Evolutionary conservation across 2,113 vertebrate species (phyloP).

Genomic region (Neolamprologus falcicula): DNA sequence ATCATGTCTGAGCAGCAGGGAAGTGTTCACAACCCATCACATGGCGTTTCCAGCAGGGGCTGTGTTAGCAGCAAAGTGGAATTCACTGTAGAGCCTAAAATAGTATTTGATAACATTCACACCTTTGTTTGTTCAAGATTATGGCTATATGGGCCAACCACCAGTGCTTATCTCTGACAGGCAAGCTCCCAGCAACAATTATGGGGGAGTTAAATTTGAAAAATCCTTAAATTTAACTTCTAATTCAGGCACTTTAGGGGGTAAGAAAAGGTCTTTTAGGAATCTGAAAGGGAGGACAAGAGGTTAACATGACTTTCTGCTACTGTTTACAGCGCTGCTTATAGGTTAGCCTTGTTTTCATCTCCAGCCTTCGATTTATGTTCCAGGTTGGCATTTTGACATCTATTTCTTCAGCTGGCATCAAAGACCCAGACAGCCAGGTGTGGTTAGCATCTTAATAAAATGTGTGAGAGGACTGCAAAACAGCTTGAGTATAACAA

Average conservation of each 20-base stretch:
- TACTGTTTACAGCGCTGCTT: not conserved
- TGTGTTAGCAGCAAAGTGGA: not conserved
- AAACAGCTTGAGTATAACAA: not conserved
- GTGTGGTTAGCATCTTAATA: not conserved
- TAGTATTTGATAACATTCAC: constrained; percentile 7
- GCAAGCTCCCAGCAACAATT: not conserved
- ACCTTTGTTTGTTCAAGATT: constrained; percentile 19
- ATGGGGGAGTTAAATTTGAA: not conserved
- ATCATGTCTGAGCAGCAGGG: not conserved
- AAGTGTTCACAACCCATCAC: not conserved
- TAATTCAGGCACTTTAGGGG: not conserved
- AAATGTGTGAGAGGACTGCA: not conserved
- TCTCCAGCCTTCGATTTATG: not conserved
- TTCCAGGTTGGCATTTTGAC: not conserved
- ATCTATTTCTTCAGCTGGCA: not conserved
- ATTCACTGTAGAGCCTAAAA: not conserved
- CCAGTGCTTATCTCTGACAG: not conserved
- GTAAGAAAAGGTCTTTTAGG: not conserved
- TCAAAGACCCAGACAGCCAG: not conserved
- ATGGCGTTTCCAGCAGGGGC: not conserved
- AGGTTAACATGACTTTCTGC: not conserved
- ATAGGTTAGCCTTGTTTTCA: not conserved
- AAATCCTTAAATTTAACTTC: not conserved
- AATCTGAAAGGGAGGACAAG: not conserved
- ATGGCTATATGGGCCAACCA: not conserved